Base-by-base conservation (phyloP, 2,888 invertebrate genomes). In the Celastrina argiolus region DNA sequence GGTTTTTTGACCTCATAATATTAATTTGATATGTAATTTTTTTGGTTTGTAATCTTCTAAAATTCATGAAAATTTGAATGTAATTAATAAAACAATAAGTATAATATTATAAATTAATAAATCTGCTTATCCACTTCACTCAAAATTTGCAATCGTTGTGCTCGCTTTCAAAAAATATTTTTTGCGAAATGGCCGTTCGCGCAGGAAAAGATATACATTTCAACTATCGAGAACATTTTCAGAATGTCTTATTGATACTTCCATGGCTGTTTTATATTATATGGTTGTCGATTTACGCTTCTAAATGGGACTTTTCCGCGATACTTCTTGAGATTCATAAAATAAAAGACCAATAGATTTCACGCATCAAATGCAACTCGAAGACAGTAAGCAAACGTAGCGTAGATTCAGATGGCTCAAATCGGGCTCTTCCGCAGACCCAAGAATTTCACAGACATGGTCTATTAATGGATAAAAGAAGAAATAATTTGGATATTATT, bases 341-440 rank as follows among this genome's bases (percentile, higher is more conserved):
- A 51, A 42, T 45, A 45, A 72, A 76, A 75, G 74, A 74, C 69
- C 73, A 71, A 73, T 74, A 78, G 75, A 78, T 80, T 80, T 79
- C 75, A 76, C 79, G 74, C 74, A 75, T 76, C 75, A 75, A 76
- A 77, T 74, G 71, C 67, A 69, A 69, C 71, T 73, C 74, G 74
- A 79, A 84, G 83, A 84, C 86, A 82, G 85, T 85, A 86, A 86
- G 71, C 74, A 79, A 84, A 84, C 83, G 76, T 80, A 79, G 77
- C 81, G 79, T 75, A 76, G 82, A 82, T 80, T 79, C 75, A 78
- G 81, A 81, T 78, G 78, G 78, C 81, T 81, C 78, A 80, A 87
- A 87, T 82, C 82, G 82, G 75, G 36, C 22, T 26, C 51, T 5
- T 14, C 22, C 51, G 4, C 22, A 51, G 51, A 51, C 1, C 5